Percentiles rank a stretch among this genome's conserved stretches.
These are phyloP conservation scores for Gouania willdenowi DNA, from an alignment of 2,797 vertebrate genomes.

Conservation along the genomic window DNA sequence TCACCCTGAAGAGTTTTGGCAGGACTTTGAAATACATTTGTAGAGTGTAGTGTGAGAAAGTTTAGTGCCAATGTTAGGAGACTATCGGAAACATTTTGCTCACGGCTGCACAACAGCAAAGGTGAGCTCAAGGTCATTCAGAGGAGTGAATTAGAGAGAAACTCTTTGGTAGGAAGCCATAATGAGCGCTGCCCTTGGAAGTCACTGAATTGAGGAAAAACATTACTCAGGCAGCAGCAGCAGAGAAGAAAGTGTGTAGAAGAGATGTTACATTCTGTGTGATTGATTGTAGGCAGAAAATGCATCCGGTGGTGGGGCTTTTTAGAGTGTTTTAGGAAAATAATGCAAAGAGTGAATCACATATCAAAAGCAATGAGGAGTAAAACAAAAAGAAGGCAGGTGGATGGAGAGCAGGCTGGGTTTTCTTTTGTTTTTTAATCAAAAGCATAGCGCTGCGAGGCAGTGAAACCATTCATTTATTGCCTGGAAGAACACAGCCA, in stretches of 20 bases:
- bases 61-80: too few relatives aligned
- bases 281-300: slow-evolving; percentile 42
- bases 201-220: slow-evolving; percentile 27
- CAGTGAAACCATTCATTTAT: slow-evolving; percentile 29
- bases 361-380: slow-evolving; percentile 26
- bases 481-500: slow-evolving; percentile 31
- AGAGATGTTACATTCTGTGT: slow-evolving; percentile 39
- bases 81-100: slow-evolving; percentile 15
- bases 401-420: not conserved
- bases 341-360: slow-evolving; percentile 36
- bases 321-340: slow-evolving; percentile 42
- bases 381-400: not conserved
- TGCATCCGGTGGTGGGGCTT: slow-evolving; percentile 14
- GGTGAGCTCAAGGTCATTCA: slow-evolving; percentile 52
- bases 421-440: slow-evolving; percentile 21
- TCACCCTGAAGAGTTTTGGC: too few relatives aligned
- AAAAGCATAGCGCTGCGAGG: slow-evolving; percentile 18
- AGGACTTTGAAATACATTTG: too few relatives aligned
- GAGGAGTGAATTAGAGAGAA: slow-evolving; percentile 38
- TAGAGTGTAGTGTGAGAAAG: too few relatives aligned
- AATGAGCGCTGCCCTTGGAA: slow-evolving; percentile 56
- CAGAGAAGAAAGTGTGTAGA: slow-evolving; percentile 26
- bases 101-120: slow-evolving; percentile 14
- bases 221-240: slow-evolving; percentile 28
- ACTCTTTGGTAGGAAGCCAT: slow-evolving; percentile 31